Percentiles rank a stretch among this genome's conserved stretches.
Evolutionary conservation across 1,140 invertebrate genomes (phyloP).

Genomic region (Galleria mellonella): DNA sequence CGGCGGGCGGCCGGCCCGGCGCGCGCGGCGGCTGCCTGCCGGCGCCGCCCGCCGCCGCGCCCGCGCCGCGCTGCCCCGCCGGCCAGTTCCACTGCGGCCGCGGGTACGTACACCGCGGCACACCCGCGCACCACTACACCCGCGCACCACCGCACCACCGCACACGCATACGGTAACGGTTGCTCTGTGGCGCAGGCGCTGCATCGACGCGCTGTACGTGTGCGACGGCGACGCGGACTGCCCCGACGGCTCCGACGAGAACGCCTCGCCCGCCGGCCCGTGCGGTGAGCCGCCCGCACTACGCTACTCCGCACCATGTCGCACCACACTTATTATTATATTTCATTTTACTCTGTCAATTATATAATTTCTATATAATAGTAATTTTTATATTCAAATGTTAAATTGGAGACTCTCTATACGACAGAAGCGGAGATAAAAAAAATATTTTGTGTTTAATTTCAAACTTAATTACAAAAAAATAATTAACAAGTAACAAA

Average conservation of each 20-base stretch:
- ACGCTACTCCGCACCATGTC: no score
- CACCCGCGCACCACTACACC: no score
- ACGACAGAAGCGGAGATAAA: no score
- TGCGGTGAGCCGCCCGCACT: conserved; percentile 77
- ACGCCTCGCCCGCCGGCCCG: conserved; percentile 72
- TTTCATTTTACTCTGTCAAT: neutral
- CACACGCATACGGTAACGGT: no score
- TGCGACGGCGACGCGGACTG: conserved; percentile 92
- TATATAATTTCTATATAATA: neutral
- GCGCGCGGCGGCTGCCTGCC: neutral
- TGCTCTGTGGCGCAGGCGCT: conserved; percentile 36
- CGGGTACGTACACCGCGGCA: conserved; percentile 24
- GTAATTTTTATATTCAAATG: no score
- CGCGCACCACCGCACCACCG: no score
- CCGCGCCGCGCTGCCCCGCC: conserved; percentile 14
- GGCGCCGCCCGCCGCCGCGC: conserved; percentile 9
- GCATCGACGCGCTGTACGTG: conserved; percentile 73
- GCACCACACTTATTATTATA: no score
- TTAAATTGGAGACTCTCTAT: no score
- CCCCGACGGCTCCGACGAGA: conserved; percentile 88
- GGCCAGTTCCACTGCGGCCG: conserved; percentile 36
- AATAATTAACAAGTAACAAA: no score
- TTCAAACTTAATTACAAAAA: no score
- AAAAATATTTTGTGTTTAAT: no score
- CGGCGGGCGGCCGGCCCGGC: neutral